A percentile compares a stretch with the other conserved stretches of the same genome.
Conservation (phyloP, 1,140 invertebrate species). For the Tetramorium parvispinum region DNA sequence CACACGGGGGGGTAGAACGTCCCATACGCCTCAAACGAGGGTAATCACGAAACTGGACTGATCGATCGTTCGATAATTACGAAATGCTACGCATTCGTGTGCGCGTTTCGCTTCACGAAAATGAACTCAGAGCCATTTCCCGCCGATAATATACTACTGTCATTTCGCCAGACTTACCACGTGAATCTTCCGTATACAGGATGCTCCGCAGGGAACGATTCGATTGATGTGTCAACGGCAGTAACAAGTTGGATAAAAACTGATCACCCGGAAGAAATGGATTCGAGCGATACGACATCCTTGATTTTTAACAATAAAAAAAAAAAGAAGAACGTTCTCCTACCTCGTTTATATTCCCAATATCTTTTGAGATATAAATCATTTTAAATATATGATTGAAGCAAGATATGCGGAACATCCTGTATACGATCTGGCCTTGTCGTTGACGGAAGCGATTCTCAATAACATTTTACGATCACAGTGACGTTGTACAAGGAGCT, state of each 20-base stretch:
- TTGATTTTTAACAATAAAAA: background rate
- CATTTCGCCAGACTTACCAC: background rate
- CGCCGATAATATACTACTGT: background rate
- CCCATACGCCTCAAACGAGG: constrained; percentile 39
- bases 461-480: constrained; percentile 28
- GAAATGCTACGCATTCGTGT: constrained; percentile 46
- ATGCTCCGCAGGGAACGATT: background rate
- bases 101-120: constrained; percentile 15
- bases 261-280: background rate
- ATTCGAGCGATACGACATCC: background rate
- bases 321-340: background rate
- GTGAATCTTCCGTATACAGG: background rate
- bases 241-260: background rate
- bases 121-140: background rate
- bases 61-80: constrained; percentile 45
- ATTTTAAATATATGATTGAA: background rate
- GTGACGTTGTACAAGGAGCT: background rate
- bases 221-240: background rate
- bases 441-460: constrained; percentile 1
- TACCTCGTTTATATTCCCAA: background rate
- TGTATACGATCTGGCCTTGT: constrained; percentile 19
- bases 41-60: constrained; percentile 4
- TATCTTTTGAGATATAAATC: background rate
- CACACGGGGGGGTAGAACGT: constrained; percentile 75
- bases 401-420: background rate